Base-by-base conservation (phyloP, 2,888 invertebrate genomes). In the Rhorus exstirpatorius region DNA sequence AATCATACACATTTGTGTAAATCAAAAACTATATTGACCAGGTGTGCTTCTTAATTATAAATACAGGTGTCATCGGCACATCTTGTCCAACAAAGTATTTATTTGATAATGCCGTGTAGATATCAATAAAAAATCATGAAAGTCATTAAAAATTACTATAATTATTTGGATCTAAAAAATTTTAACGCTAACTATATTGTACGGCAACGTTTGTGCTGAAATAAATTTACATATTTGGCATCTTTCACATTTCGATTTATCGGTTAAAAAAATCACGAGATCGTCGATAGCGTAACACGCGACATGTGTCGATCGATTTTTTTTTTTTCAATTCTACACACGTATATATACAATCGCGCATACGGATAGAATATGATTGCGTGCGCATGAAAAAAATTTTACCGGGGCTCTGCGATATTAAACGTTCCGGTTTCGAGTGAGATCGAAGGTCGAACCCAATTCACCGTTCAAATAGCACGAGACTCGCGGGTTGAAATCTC, bases 391-490 rank as follows among this genome's bases (percentile, higher is more conserved):
- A n/a, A 44, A 58, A 44, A 31, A 41, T 44, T 61, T n/a, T 41
- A 46, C 12, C 41, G 12, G 2, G 24, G 21, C 35, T 35, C 63
- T 49, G 35, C 24, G 41, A 17, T 55, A 41, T 65, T 75, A 65
- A 19, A 6, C 60, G 63, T 82, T 79, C 65, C 75, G 75, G 79
- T 78, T 82, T 74, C 51, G 38, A 68, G 51, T 19, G 58, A 82
- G 79, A 82, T 78, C 75, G 82, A 82, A 82, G 82, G 82, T 82
- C 79, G 79, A 75, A 75, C 61, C 2, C 4, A 38, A 70, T 70
- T 71, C 74, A 19, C 31, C 44, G 53, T 75, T 44, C 31, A 41
- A 58, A 63, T 38, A 49, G 75, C 72, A 55, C 17, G 60, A 58
- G 38, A 17, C 41, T 21, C 41, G 71, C 24, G 44, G 51, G 58